Evolutionary conservation across 2,888 invertebrate genomes (phyloP), one percentile per base, ranked within the genome.

Genomic region (Digitonthophagus gazella): DNA sequence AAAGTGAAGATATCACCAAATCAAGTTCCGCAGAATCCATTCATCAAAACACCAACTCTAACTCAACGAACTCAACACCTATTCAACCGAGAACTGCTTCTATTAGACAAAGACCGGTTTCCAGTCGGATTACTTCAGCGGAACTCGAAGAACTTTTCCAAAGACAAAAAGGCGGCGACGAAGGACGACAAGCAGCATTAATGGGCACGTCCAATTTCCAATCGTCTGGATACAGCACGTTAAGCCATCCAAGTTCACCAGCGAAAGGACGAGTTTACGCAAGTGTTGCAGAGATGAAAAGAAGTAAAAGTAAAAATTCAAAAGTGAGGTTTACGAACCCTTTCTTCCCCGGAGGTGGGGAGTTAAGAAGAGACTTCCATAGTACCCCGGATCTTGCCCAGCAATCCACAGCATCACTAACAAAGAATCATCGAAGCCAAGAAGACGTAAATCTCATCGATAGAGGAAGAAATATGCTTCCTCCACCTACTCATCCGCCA

Each of bases 231-330:
- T 66, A 86, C 85, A 76, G 89, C 89, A 69, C 90, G 0, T 89
- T 69, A 6, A 78, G 74, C 66, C 75, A 76, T 67, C 89, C 89
- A 19, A 86, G 88, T 74, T 91, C 91, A 6, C 91, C 92, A 3
- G 89, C 91, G 67, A 87, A 87, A 75, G 85, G 85, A 44, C 84
- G 91, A 71, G 95, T 96, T 55, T 97, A 96, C 83, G 94, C 95
- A 58, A 96, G 96, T 79, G 96, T 96, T 58, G 94, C 96, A 0
- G 96, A 97, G 82, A 96, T 97, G 97, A 97, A 97, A 83, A 88
- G 97, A 68, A 88, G 87, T 74, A 91, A 92, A 82, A 91, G 87
- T 75, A 91, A 90, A 86, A 71, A 67, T 28, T 69, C 74, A 8
- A 74, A 73, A 68, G 74, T 74, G 15, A 71, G 85, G 55, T 87